Conservation (phyloP, 2,113 vertebrate species). For the Coptodon rendalli region DNA sequence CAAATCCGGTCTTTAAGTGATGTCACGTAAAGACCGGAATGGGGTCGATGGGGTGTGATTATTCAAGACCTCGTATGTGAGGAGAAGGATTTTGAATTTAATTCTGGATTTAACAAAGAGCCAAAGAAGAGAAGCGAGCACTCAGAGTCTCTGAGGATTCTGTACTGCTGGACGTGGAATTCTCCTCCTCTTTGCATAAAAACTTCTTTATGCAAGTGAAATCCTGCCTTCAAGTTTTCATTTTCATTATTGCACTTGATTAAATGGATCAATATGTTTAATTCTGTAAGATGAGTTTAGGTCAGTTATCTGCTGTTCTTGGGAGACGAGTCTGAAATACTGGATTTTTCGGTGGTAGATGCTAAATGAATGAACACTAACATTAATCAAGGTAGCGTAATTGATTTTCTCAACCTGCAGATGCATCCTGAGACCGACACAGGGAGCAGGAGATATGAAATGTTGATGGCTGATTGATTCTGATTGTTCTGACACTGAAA, state of each 20-base stretch:
- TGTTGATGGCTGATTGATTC: neutral
- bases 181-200: neutral
- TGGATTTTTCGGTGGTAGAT: neutral
- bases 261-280: neutral
- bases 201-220: neutral
- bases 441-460: neutral
- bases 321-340: neutral
- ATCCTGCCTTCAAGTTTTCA: neutral
- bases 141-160: neutral
- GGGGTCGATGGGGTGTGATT: rapidly evolving
- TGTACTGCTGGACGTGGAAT: neutral
- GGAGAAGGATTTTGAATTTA: neutral
- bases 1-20: neutral
- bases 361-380: neutral
- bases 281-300: neutral
- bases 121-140: neutral
- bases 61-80: neutral
- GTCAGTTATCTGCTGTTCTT: neutral
- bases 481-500: neutral
- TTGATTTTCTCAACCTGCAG: neutral
- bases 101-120: neutral
- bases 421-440: neutral
- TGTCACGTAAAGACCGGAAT: neutral
- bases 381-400: neutral
- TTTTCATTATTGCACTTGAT: neutral